phyloP scores from a whole-genome alignment of 2,797 vertebrate species.

The Galagoides demidoff region DNA sequence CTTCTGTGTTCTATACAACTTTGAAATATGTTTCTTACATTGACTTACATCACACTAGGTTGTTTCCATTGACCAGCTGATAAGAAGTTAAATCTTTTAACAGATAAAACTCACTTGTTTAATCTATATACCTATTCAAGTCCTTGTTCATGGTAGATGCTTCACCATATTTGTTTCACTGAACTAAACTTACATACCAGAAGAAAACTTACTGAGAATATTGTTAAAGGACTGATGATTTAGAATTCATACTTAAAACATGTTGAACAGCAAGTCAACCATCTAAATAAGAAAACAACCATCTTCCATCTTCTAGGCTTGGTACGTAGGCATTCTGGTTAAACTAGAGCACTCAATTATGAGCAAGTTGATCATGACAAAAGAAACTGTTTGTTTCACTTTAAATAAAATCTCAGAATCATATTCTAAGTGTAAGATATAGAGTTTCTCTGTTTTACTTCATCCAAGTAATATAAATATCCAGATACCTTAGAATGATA shows the following conservation, averaged over 20 bases:
- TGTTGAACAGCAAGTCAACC: slow-evolving; percentile 4
- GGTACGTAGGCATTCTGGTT: not conserved
- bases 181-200: slow-evolving; percentile 30
- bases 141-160: not conserved
- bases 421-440: not conserved
- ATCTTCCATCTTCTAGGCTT: not conserved
- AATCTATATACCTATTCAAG: not conserved
- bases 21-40: not conserved
- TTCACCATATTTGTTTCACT: not conserved
- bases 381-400: slow-evolving; percentile 1
- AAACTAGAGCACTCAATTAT: not conserved
- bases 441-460: not conserved
- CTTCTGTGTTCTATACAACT: not conserved
- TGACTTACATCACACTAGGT: not conserved
- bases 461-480: not conserved
- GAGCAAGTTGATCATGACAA: not conserved
- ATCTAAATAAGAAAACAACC: slow-evolving; percentile 28
- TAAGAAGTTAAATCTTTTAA: slow-evolving; percentile 16
- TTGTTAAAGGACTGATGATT: slow-evolving; percentile 36
- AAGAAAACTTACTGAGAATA: slow-evolving; percentile 19
- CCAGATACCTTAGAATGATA: not conserved
- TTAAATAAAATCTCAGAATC: slow-evolving; percentile 30
- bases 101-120: not conserved
- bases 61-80: not conserved
- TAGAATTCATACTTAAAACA: slow-evolving; percentile 27